Evolutionary conservation across 1,140 invertebrate species (phyloP).

Genomic region (Chelonus insularis): DNA sequence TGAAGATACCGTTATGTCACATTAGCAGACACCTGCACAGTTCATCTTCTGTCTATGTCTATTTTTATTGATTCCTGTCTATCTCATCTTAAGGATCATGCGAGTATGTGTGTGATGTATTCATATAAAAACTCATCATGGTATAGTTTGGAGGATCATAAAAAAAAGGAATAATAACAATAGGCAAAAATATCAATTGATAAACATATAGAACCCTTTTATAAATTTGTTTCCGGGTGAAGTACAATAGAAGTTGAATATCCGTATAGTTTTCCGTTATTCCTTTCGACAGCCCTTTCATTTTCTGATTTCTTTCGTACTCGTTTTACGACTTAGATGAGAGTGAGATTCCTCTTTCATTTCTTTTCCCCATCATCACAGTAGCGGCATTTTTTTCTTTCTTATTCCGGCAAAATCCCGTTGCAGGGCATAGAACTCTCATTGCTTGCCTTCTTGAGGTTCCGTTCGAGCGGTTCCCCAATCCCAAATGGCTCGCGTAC

Average conservation of each 20-base stretch:
- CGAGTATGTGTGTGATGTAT: too few species aligned
- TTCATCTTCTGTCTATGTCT: conserved; percentile 36
- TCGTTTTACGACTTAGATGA: conserved; percentile 2
- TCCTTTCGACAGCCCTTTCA: conserved; percentile 9
- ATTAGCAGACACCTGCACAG: conserved; percentile 56
- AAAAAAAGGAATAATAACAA: too few species aligned
- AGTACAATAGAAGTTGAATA: conserved; percentile 18
- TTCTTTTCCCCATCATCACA: neutral
- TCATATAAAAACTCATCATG: too few species aligned
- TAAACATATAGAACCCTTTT: neutral
- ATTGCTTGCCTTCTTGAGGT: conserved; percentile 3
- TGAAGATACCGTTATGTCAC: conserved; percentile 59
- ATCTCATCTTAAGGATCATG: too few species aligned
- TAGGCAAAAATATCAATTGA: neutral
- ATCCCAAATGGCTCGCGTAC: conserved; percentile 11
- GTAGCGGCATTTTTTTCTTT: conserved; percentile 20
- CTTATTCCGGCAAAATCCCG: conserved; percentile 26
- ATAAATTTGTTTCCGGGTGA: conserved; percentile 2
- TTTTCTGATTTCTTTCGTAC: conserved; percentile 11
- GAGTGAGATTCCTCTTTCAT: conserved; percentile 18
- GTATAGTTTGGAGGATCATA: too few species aligned
- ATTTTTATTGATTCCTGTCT: too few species aligned
- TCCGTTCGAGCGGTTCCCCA: conserved; percentile 23
- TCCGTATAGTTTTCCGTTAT: conserved; percentile 14
- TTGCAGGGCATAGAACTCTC: conserved; percentile 28